Evolutionary conservation across 2,797 vertebrate species (phyloP).

Genomic region (Pithecia hirsuta): DNA sequence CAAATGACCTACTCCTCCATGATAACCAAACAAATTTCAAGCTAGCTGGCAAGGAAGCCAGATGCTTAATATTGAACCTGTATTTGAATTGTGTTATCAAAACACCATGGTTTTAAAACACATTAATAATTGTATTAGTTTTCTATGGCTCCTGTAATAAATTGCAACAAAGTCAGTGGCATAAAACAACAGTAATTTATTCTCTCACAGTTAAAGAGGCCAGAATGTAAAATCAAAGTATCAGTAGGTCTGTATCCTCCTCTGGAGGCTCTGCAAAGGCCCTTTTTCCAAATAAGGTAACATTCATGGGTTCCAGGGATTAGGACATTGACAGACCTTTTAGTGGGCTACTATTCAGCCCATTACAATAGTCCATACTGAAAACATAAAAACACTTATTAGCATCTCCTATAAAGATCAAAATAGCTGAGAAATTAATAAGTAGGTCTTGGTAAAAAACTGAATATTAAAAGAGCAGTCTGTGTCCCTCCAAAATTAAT

Average conservation of each 20-base stretch:
- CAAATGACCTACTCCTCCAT: not conserved
- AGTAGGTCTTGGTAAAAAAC: not conserved
- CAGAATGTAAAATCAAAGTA: conserved; percentile 17
- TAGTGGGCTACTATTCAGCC: not conserved
- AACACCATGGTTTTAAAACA: conserved; percentile 21
- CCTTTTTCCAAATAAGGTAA: conserved; percentile 7
- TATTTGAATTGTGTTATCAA: not conserved
- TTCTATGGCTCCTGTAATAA: conserved; percentile 36
- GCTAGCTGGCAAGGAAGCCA: not conserved
- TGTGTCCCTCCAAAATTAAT: not conserved
- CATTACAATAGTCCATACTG: not conserved
- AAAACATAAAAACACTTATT: not conserved
- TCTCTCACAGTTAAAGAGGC: not conserved
- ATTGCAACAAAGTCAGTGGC: not conserved
- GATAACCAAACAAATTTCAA: conserved; percentile 36
- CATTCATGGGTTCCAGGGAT: not conserved
- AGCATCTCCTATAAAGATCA: not conserved
- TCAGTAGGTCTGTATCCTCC: not conserved
- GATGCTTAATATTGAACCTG: not conserved
- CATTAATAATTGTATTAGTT: conserved; percentile 29
- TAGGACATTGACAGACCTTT: not conserved
- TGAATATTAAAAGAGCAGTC: conserved; percentile 3
- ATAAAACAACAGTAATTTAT: not conserved
- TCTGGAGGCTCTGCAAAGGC: not conserved
- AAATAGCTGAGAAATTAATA: conserved; percentile 7